phyloP scores from a whole-genome alignment of 2,888 invertebrate genomes.

The Scaeva pyrastri region DNA sequence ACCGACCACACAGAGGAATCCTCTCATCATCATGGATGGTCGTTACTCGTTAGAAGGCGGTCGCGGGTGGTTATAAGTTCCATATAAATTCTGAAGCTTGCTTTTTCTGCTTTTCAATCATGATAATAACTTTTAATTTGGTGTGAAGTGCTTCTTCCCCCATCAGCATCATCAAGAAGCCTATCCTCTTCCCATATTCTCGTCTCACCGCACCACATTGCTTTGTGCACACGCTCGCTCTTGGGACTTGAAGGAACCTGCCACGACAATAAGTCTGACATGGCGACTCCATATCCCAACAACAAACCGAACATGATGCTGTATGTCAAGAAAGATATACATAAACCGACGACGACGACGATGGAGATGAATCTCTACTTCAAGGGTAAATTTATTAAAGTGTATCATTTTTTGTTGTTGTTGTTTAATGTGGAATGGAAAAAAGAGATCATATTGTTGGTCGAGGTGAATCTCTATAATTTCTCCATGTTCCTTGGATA shows the following conservation, averaged over 20 bases:
- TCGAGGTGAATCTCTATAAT: slow-evolving; percentile 29
- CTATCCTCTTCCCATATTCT: not conserved
- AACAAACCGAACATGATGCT: slow-evolving; percentile 25
- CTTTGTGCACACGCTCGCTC: not conserved
- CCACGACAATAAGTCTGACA: slow-evolving; percentile 44
- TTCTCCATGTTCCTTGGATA: not conserved
- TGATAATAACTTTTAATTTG: slow-evolving; percentile 59
- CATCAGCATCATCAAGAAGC: slow-evolving; percentile 16
- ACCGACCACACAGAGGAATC: slow-evolving; percentile 7
- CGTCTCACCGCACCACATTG: too few species aligned
- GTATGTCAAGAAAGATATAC: slow-evolving; percentile 3
- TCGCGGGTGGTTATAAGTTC: not conserved
- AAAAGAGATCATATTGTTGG: slow-evolving; percentile 24
- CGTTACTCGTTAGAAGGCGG: not conserved
- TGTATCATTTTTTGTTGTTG: slow-evolving; percentile 7
- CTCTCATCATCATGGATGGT: not conserved
- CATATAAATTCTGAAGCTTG: not conserved
- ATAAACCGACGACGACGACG: slow-evolving; percentile 23
- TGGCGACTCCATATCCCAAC: not conserved
- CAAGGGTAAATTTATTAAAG: slow-evolving; percentile 52
- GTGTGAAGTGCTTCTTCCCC: slow-evolving; percentile 55
- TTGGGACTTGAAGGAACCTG: slow-evolving; percentile 18
- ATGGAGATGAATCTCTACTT: slow-evolving; percentile 61
- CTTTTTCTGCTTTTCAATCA: slow-evolving; percentile 41
- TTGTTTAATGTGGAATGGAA: slow-evolving; percentile 1